Base-by-base conservation (phyloP, 2,113 vertebrate species). In the Phycodurus eques region DNA sequence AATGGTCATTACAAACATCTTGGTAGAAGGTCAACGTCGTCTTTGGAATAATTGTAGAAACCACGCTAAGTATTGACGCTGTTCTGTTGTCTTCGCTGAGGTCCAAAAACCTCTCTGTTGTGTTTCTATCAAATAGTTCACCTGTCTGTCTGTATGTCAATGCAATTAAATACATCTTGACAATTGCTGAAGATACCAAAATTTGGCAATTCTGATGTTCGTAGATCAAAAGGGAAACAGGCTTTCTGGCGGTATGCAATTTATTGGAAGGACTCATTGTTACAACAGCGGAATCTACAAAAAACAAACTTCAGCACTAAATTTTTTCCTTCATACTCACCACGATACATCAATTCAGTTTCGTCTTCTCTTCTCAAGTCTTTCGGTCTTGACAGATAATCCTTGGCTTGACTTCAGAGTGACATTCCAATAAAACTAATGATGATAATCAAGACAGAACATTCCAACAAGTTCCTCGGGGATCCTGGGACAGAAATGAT, bases 261-360 rank as follows among this genome's bases (percentile, higher is more conserved):
- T 31, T 59, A 59, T 31, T 31, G 11, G 22, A 59, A 27, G 47
- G 47, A 12, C 10, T 27, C 56, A 31, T 31, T 13, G 22, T 31
- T 27, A 31, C 56, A 31, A 31, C 3, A 59, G 22, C 10, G 10
- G 11, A 59, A 13, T 59, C 56, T 12, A 59, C 27, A 0, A 59
- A 22, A 27, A 57, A 11, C 5, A 54, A 56, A n/a, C 22, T 4
- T 14, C 22, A 64, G 31, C 17, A 13, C 19, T 33, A 33, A 27
- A 31, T 44, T n/a, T 0, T 13, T 22, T 74, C 67, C 64, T 77
- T 70, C 46, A 76, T 87, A 87, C 86, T 84, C 17, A 89, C 88
- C 70, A 72, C 20, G 4, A 13, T 7, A 3, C 74, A 56, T 72
- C 73, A 57, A 27, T 6, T 64, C 27, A 3, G 64, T 22, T 76